Percentiles rank a stretch among this genome's conserved stretches.
phyloP scores from a whole-genome alignment of 2,888 invertebrate genomes.

The Rhyacophila evoluta region DNA sequence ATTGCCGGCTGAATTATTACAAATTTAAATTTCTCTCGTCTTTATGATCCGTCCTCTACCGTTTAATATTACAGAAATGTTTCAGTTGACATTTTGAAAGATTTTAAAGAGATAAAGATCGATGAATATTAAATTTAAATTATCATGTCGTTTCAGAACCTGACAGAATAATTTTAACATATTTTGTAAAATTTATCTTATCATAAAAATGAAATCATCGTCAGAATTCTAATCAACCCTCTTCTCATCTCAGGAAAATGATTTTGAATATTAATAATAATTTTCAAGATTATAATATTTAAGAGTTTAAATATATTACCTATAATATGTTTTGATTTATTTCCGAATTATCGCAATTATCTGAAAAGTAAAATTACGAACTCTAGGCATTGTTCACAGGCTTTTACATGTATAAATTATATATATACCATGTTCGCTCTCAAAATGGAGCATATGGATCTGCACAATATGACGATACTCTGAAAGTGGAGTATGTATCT shows the following conservation, averaged over 20 bases:
- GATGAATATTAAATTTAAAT: conserved; percentile 15
- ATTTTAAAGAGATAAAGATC: conserved; percentile 15
- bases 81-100: conserved; percentile 4
- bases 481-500: no score
- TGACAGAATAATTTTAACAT: not conserved
- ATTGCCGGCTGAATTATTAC: not conserved
- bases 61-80: conserved; percentile 16
- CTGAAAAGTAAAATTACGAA: no score
- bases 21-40: conserved; percentile 12
- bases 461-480: no score
- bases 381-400: no score
- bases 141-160: not conserved
- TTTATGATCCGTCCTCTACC: not conserved
- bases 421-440: no score
- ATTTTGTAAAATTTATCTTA: not conserved
- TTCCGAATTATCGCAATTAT: no score
- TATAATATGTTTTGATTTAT: no score
- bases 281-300: no score
- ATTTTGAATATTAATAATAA: no score
- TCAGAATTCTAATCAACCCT: not conserved
- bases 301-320: no score
- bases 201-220: not conserved
- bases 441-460: no score
- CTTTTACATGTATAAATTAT: no score
- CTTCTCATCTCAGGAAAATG: not conserved